A percentile compares a stretch with the other conserved stretches of the same genome.
Conservation (phyloP, 2,797 vertebrate genomes). For the Anabas testudineus region DNA sequence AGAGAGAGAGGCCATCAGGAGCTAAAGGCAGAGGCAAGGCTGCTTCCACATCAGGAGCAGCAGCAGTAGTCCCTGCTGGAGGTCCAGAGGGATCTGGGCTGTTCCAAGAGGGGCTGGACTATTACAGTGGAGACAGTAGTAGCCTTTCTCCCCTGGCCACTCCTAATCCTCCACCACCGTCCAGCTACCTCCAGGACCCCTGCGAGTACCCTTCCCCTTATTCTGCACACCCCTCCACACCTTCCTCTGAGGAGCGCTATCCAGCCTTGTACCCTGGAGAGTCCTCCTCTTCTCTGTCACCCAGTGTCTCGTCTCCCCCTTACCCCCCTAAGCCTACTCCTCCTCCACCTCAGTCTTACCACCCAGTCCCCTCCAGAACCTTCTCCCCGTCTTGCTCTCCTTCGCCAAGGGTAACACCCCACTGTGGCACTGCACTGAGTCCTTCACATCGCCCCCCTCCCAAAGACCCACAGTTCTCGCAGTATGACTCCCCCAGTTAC, state of each 20-base stretch:
- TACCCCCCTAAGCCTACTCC: constrained; percentile 87
- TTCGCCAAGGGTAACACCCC: constrained; percentile 86
- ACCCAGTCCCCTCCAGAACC: constrained; percentile 87
- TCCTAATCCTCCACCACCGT: constrained; percentile 79
- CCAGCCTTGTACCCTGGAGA: constrained; percentile 94
- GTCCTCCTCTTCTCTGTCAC: constrained; percentile 87
- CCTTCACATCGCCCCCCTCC: constrained; percentile 80
- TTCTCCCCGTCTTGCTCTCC: constrained; percentile 97
- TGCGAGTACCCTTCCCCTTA: constrained; percentile 97
- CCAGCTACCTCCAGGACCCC: constrained; percentile 92
- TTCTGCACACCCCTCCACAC: constrained; percentile 96
- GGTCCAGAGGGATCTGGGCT: constrained; percentile 80
- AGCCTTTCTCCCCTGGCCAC: constrained; percentile 96
- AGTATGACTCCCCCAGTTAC: constrained; percentile 97
- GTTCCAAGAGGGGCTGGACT: constrained; percentile 96
- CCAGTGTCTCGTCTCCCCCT: constrained; percentile 90
- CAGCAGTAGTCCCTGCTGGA: constrained; percentile 74
- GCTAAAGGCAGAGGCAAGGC: constrained; percentile 90
- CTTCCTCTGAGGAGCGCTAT: constrained; percentile 96
- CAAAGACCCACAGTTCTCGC: constrained; percentile 92
- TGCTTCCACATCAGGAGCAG: constrained; percentile 47
- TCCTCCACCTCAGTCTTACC: constrained; percentile 88
- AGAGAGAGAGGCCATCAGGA: constrained; percentile 90
- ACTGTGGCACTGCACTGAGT: constrained; percentile 82
- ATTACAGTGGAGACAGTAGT: constrained; percentile 98